These are phyloP conservation scores for Oryzias javanicus DNA, from an alignment of 2,113 vertebrate species.

Conservation along the genomic window DNA sequence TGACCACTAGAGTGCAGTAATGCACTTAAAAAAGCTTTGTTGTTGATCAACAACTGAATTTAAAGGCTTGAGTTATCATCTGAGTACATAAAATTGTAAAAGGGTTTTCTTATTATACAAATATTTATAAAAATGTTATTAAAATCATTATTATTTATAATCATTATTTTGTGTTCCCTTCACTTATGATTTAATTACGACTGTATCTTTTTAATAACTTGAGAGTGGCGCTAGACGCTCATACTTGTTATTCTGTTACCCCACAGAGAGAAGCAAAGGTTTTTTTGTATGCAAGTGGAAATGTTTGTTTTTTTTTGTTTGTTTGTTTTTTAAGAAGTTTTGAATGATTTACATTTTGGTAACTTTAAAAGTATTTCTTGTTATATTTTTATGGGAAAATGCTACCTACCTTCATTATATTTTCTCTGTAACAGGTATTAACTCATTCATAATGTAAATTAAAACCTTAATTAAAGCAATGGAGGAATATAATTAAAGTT, in stretches of 20 bases:
- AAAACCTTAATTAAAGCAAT: no score
- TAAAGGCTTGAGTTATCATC: neutral
- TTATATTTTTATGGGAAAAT: no score
- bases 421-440: no score
- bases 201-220: slow-evolving; percentile 29
- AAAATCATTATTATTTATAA: no score
- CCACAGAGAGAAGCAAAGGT: slow-evolving; percentile 10
- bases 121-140: no score
- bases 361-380: no score
- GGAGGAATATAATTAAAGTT: no score
- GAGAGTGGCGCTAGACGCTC: slow-evolving; percentile 53
- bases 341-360: slow-evolving; percentile 7
- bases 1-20: slow-evolving; percentile 59
- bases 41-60: neutral
- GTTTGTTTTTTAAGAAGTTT: slow-evolving; percentile 6
- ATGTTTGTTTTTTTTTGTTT: no score
- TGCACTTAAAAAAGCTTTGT: slow-evolving; percentile 5
- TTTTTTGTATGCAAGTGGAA: slow-evolving; percentile 1
- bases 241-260: neutral
- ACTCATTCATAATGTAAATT: no score
- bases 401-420: no score
- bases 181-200: neutral
- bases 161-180: neutral
- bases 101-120: no score
- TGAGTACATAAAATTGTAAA: neutral